A percentile compares a stretch with the other conserved stretches of the same genome.
phyloP scores from a whole-genome alignment of 2,888 invertebrate genomes.

The Liodrosophila aerea region DNA sequence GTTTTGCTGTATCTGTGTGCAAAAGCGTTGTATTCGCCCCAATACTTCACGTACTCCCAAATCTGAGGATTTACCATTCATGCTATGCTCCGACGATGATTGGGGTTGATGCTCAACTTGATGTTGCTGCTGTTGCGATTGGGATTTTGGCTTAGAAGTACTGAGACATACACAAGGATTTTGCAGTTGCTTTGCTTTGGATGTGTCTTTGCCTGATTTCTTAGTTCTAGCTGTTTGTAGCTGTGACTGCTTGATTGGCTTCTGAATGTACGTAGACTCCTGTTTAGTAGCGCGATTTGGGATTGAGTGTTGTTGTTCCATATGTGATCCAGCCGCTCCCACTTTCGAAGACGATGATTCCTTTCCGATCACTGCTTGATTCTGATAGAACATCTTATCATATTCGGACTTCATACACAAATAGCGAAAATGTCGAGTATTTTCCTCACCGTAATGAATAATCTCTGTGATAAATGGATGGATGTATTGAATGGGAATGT shows the following conservation, averaged over 20 bases:
- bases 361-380: constrained; percentile 68
- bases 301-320: not conserved
- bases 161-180: constrained; percentile 55
- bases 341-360: constrained; percentile 33
- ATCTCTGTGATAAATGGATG: constrained; percentile 74
- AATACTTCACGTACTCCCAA: constrained; percentile 73
- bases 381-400: constrained; percentile 82
- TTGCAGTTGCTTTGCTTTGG: constrained; percentile 26
- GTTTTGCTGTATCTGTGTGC: constrained; percentile 58
- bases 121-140: constrained; percentile 18
- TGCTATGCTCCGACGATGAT: constrained; percentile 60
- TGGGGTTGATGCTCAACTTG: constrained; percentile 40
- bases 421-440: constrained; percentile 80
- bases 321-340: constrained; percentile 12
- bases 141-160: constrained; percentile 34
- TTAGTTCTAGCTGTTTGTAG: constrained; percentile 24
- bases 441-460: constrained; percentile 80
- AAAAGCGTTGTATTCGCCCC: constrained; percentile 75
- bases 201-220: constrained; percentile 12
- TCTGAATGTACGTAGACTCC: constrained; percentile 20
- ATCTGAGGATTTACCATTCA: constrained; percentile 73
- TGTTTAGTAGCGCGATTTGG: constrained; percentile 27
- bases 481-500: not conserved
- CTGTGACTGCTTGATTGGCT: constrained; percentile 30
- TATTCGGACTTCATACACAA: constrained; percentile 82